Evolutionary conservation across 2,888 invertebrate species (phyloP).

Genomic region (Epistrophella euchroma): DNA sequence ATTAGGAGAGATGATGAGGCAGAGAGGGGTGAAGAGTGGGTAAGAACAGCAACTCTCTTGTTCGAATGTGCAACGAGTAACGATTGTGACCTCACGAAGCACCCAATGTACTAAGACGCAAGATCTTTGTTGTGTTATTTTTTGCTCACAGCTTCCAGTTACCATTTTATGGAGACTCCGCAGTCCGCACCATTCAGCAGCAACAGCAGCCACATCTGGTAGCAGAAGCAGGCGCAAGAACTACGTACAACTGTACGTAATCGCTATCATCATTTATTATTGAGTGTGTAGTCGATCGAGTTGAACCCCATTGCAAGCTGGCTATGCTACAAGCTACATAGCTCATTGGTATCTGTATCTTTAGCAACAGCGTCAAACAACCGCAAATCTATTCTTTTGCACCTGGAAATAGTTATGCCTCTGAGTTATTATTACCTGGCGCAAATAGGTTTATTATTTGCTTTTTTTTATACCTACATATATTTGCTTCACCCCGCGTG

Average conservation of each 20-base stretch:
- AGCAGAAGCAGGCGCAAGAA: conserved; percentile 62
- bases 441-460: conserved; percentile 73
- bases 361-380: conserved; percentile 47
- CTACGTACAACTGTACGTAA: conserved; percentile 70
- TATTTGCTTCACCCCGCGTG: conserved; percentile 23
- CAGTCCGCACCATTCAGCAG: conserved; percentile 38
- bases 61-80: conserved; percentile 53
- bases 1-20: background rate
- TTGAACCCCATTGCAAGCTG: conserved; percentile 71
- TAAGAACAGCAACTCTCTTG: conserved; percentile 51
- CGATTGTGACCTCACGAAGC: conserved; percentile 75
- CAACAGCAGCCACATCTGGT: conserved; percentile 52
- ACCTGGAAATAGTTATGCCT: conserved; percentile 74
- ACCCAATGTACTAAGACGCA: conserved; percentile 64
- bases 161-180: conserved; percentile 46
- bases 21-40: background rate
- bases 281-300: conserved; percentile 74
- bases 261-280: conserved; percentile 75
- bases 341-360: conserved; percentile 41
- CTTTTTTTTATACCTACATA: background rate
- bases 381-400: conserved; percentile 76
- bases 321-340: background rate
- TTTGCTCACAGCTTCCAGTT: conserved; percentile 47
- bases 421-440: conserved; percentile 67
- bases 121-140: conserved; percentile 42